Base-by-base conservation (phyloP, 2,113 vertebrate species). In the Emberiza fucata region DNA sequence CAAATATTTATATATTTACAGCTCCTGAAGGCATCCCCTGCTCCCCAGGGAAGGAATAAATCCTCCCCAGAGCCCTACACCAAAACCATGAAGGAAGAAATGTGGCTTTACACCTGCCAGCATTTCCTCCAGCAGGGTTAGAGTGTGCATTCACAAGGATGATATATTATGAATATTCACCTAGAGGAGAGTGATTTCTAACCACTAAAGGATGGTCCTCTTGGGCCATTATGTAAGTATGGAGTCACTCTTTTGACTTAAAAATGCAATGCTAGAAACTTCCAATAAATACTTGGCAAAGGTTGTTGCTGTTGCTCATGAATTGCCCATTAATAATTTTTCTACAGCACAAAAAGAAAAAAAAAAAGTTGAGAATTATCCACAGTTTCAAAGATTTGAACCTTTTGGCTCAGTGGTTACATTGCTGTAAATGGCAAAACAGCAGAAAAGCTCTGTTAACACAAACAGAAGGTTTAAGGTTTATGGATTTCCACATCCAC, bases 1-100 rank as follows among this genome's bases (percentile, higher is more conserved):
- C 60, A 88, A 60, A 91, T 84, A 75, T 93, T 95, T 92, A 78
- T 83, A 84, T 78, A 91, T 93, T 95, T 92, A 78, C 88, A 88
- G 86, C 80, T 92, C 50, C 80, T 61, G 66, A 64, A 93, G 73
- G 39, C 48, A 64, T 20, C 25, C 40, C n/a, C 44, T 61, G 23
- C 40, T 95, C 81, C 79, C 72, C 71, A 75, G 93, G 72, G 94
- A 92, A 71, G 47, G 40, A 54, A 71, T 48, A 45, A 19, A 73
- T 57, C 44, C 78, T 87, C 56, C 82, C 56, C 59, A 78, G 70
- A 94, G 51, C 59, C 33, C 44, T 73, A 11, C 60, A 73, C 22
- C 37, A 27, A 73, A 94, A 83, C 77, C 81, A 14, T 8, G 47
- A 78, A 66, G 54, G 72, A 42, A 91, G 86, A 77, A 65, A 94